Evolutionary conservation across 2,797 vertebrate genomes (phyloP).

Genomic region (Brachyalestes nurse): DNA sequence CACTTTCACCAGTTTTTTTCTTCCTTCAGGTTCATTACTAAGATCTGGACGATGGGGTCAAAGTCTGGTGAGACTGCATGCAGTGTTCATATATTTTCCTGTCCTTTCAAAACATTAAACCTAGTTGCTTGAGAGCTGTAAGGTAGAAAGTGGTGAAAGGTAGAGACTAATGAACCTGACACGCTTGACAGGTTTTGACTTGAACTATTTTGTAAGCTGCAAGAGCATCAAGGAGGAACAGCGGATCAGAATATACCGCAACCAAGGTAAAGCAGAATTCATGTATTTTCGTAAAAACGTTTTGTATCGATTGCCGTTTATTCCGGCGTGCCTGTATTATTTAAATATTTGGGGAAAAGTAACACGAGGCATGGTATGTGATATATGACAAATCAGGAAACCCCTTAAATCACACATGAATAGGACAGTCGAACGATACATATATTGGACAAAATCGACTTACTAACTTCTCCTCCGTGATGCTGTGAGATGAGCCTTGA

Average conservation of each 20-base stretch:
- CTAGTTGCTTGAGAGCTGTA: background rate
- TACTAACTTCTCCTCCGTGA: too few species aligned
- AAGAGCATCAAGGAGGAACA: background rate
- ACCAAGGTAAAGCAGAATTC: background rate
- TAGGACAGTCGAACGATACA: too few species aligned
- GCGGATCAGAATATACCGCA: background rate
- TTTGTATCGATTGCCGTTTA: background rate
- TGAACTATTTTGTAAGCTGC: background rate
- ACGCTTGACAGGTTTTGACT: background rate
- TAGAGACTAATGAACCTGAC: background rate
- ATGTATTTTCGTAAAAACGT: background rate
- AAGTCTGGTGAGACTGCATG: conserved; percentile 70
- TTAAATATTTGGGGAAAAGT: too few species aligned
- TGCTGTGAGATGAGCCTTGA: too few species aligned
- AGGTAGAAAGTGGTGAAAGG: background rate
- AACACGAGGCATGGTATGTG: too few species aligned
- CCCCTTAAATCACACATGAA: too few species aligned
- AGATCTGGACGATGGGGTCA: conserved; percentile 68
- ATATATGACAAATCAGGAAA: too few species aligned
- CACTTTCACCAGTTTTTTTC: conserved; percentile 60
- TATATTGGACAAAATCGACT: too few species aligned
- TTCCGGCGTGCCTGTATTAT: too few species aligned
- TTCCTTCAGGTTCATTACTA: conserved; percentile 60
- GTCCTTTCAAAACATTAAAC: conserved; percentile 21
- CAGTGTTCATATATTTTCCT: conserved; percentile 28